phyloP scores from a whole-genome alignment of 2,113 vertebrate species.

The Apaloderma vittatum region DNA sequence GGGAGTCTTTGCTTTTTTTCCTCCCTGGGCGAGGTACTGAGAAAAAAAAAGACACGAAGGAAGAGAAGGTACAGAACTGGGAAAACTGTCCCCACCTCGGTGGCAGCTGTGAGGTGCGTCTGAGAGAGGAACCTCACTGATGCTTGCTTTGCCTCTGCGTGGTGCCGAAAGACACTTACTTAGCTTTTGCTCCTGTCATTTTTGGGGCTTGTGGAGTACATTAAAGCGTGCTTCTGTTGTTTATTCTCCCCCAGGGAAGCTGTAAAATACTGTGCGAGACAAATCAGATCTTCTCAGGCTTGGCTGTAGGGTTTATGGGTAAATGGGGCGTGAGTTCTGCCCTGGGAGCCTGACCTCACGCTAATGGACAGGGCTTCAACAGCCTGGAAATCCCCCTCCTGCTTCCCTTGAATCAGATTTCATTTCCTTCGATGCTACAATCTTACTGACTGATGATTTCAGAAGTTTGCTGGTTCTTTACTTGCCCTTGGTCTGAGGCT shows the following conservation, averaged over 20 bases:
- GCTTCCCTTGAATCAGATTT: background rate
- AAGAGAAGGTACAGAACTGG: background rate
- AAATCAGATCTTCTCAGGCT: background rate
- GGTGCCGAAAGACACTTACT: background rate
- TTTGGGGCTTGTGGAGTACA: background rate
- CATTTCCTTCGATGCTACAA: rapidly evolving
- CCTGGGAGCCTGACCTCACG: background rate
- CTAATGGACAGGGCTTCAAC: background rate
- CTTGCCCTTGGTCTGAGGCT: background rate
- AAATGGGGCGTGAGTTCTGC: background rate
- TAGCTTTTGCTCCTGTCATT: background rate
- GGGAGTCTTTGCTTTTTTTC: background rate
- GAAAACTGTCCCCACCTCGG: background rate
- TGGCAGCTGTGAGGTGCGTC: background rate
- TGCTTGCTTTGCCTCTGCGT: background rate
- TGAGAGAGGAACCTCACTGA: background rate
- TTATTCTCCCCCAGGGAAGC: background rate
- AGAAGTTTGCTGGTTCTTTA: background rate
- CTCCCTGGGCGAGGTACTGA: background rate
- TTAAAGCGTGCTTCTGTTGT: background rate
- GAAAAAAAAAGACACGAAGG: background rate
- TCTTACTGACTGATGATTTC: background rate
- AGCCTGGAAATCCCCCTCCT: background rate
- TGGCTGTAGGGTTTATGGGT: background rate
- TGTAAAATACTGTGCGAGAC: background rate